Conservation (phyloP, 2,888 invertebrate genomes). For the Monoplex corrugatus region DNA sequence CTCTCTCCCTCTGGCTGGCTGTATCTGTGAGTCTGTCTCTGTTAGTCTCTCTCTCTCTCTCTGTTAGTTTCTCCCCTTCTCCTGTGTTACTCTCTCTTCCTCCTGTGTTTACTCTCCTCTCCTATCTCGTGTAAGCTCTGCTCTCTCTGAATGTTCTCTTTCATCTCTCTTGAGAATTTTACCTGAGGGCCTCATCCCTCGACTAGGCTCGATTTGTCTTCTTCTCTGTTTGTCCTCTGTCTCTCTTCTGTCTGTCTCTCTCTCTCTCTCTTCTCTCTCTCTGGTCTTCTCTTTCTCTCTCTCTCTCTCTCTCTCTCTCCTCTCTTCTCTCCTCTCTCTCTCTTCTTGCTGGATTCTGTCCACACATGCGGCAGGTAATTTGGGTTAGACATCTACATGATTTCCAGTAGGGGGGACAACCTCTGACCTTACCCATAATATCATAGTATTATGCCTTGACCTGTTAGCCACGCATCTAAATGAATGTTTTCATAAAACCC, state of each 20-base stretch:
- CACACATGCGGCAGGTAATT: no score
- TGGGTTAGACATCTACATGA: no score
- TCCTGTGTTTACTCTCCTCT: neutral
- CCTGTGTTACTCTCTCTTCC: neutral
- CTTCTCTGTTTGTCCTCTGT: neutral
- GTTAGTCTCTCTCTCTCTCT: neutral
- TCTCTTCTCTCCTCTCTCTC: neutral
- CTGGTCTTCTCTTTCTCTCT: neutral
- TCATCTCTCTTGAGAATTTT: no score
- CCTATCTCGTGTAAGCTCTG: no score
- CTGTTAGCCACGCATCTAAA: no score
- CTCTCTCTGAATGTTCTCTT: no score
- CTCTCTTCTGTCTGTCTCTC: neutral
- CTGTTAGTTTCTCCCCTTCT: neutral
- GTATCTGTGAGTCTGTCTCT: no score
- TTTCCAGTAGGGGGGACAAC: no score
- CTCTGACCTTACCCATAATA: no score
- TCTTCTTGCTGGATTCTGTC: neutral
- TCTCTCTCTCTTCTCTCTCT: slow-evolving; percentile 18
- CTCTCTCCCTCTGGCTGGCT: neutral
- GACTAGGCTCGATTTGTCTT: slow-evolving; percentile 28
- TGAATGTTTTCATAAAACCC: no score
- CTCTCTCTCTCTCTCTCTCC: neutral
- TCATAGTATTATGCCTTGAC: no score
- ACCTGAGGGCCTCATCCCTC: no score